Base-by-base conservation (phyloP, 2,888 invertebrate genomes). In the Ornithoptera priamus region DNA sequence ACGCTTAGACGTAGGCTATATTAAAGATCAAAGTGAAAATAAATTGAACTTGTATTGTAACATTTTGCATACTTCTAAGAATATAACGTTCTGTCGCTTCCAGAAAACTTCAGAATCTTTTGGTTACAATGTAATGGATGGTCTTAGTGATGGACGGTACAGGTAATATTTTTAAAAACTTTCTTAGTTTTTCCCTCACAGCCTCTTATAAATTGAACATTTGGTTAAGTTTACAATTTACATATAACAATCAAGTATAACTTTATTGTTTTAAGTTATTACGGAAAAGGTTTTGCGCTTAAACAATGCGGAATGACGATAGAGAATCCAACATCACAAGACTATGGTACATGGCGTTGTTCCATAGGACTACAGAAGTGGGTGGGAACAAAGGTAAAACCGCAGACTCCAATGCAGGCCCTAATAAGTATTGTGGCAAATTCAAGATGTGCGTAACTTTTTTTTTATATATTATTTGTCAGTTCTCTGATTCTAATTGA, bases 301-400 rank as follows among this genome's bases (percentile, higher is more conserved):
- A 85, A 85, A 15, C 84, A 93, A 10, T 93, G 93, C 74, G 93
- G 93, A 1, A 80, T 93, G 72, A 91, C 93, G 0, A 86, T 93
- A 68, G 89, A 90, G 72, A 72, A 72, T 0, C 89, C 92, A 0
- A 80, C 80, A 1, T 62, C 72, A 0, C 70, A 77, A 1, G 93
- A 93, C 75, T 89, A 83, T 65, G 85, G 85, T 1, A 85, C 86
- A 2, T 93, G 93, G 93, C 82, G 91, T 10, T 93, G 93, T 69
- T 89, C 89, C 0, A 82, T 93, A 3, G 93, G 93, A 0, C 79
- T 90, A 0, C 83, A 83, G 24, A 80, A 83, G 71, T 78, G 82
- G 80, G 84, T 75, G 0, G 85, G 80, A 1, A 80, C 70, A 36
- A 24, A 42, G 0, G 72, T 85, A 0, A 74, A 71, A 2, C 81